Conservation (phyloP, 2,888 invertebrate species). For the Hylaea fasciaria region DNA sequence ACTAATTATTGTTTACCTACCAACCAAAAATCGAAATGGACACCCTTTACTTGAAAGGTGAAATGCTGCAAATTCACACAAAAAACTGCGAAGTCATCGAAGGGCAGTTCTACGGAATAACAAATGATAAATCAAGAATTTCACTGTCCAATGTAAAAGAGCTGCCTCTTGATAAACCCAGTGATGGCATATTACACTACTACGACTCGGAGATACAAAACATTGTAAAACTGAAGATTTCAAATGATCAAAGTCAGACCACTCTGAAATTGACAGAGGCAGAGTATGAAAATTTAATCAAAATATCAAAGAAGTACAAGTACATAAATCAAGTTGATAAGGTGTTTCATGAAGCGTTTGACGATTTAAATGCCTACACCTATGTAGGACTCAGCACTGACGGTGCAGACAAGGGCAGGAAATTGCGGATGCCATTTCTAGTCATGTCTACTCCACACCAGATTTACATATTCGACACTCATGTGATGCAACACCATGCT, state of each 20-base stretch:
- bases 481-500: conserved; percentile 78
- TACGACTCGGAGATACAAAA: conserved; percentile 74
- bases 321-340: conserved; percentile 80
- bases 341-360: conserved; percentile 71
- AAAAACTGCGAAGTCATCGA: conserved; percentile 74
- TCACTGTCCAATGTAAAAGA: conserved; percentile 76
- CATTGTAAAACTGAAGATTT: conserved; percentile 71
- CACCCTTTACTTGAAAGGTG: conserved; percentile 77
- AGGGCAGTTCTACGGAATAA: conserved; percentile 78
- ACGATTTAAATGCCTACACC: conserved; percentile 66
- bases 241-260: conserved; percentile 60
- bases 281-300: conserved; percentile 74
- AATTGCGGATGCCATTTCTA: conserved; percentile 79
- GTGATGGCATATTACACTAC: conserved; percentile 73
- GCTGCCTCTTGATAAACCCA: conserved; percentile 59
- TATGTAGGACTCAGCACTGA: conserved; percentile 75
- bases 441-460: conserved; percentile 74
- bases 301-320: conserved; percentile 72
- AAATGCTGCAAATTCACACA: conserved; percentile 77
- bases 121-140: conserved; percentile 75
- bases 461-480: conserved; percentile 80
- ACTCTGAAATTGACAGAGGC: conserved; percentile 72
- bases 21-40: conserved; percentile 66
- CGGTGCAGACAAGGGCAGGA: conserved; percentile 79
- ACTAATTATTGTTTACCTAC: conserved; percentile 5